These are phyloP conservation scores for Otis tarda DNA, from an alignment of 2,113 vertebrate genomes.

Conservation along the genomic window DNA sequence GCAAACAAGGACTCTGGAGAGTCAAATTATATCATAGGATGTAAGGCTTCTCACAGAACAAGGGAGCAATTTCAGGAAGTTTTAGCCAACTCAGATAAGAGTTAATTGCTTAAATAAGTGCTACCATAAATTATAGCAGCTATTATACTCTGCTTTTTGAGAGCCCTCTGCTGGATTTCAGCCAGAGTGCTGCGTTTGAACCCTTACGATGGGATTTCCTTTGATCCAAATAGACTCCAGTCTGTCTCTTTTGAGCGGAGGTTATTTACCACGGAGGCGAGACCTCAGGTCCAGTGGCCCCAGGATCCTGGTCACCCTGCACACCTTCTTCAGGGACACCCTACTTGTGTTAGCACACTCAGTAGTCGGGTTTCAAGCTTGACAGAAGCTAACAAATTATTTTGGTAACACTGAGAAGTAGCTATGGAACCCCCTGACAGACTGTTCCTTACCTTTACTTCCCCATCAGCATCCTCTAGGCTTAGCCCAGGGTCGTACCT, in stretches of 20 bases:
- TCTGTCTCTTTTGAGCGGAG: neutral
- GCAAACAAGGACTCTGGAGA: neutral
- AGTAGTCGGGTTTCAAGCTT: neutral
- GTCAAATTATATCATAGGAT: constrained; percentile 20
- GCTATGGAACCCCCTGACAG: neutral
- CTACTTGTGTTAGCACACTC: neutral
- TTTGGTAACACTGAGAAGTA: neutral
- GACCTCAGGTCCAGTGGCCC: neutral
- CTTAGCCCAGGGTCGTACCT: neutral
- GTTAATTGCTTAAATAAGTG: constrained; percentile 46
- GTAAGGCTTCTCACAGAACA: constrained; percentile 45
- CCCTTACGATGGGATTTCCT: neutral
- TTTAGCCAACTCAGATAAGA: constrained; percentile 47
- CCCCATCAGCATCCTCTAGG: neutral
- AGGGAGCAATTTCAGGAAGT: constrained; percentile 54
- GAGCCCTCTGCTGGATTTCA: neutral
- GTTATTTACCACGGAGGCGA: neutral
- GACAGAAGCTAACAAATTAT: neutral
- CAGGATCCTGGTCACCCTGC: neutral
- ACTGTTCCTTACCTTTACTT: neutral
- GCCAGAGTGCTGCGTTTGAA: neutral
- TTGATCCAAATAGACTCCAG: neutral
- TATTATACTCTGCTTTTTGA: constrained; percentile 10
- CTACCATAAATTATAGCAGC: constrained; percentile 25
- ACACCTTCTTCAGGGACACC: neutral